A percentile compares a stretch with the other conserved stretches of the same genome.
phyloP scores from a whole-genome alignment of 2,888 invertebrate genomes.

The Mycalesis mineus region DNA sequence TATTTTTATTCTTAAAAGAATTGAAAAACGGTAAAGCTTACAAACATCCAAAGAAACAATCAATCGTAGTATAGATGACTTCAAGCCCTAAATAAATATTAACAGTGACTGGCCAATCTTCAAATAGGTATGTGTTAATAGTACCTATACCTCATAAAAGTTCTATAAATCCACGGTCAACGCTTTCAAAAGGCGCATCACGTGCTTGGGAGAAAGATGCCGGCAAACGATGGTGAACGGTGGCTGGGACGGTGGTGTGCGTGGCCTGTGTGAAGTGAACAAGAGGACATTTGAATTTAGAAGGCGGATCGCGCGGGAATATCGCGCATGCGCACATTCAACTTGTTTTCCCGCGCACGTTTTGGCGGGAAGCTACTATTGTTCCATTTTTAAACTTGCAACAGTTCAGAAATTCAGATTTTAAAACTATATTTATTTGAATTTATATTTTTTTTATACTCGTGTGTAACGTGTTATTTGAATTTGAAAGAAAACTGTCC shows the following conservation, averaged over 20 bases:
- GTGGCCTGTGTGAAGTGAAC: conserved; percentile 33
- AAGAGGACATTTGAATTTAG: conserved; percentile 37
- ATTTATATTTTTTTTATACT: too few relatives aligned
- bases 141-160: conserved; percentile 5
- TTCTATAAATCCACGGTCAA: conserved; percentile 42
- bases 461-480: conserved; percentile 7
- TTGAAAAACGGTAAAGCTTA: too few relatives aligned
- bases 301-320: conserved; percentile 55
- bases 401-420: too few relatives aligned
- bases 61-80: too few relatives aligned
- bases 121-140: not conserved
- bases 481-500: not conserved
- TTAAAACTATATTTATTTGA: too few relatives aligned
- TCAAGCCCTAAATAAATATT: not conserved
- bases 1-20: too few relatives aligned
- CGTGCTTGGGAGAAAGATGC: conserved; percentile 59
- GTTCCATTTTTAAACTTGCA: not conserved
- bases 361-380: conserved; percentile 50
- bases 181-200: conserved; percentile 60
- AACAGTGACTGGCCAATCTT: not conserved
- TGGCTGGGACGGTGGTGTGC: conserved; percentile 26
- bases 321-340: conserved; percentile 52
- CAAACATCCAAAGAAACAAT: too few relatives aligned
- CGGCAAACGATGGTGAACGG: conserved; percentile 45
- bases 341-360: conserved; percentile 26